Evolutionary conservation across 2,113 vertebrate species (phyloP).

Genomic region (Gymnocephalus cernua): DNA sequence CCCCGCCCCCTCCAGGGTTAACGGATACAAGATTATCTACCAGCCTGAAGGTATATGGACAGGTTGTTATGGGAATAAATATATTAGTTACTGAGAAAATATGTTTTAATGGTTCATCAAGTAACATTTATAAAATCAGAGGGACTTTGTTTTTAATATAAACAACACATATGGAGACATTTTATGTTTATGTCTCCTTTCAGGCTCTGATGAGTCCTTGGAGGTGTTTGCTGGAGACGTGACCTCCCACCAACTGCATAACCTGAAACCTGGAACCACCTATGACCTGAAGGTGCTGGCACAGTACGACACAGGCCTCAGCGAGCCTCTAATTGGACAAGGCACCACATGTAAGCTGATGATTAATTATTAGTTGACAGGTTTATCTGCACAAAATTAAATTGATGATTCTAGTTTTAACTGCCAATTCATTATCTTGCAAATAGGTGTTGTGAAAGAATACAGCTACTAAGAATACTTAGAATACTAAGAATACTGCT

Average conservation of each 20-base stretch:
- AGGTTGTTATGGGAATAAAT: background rate
- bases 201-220: slow-evolving; percentile 89
- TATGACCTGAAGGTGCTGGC: slow-evolving; percentile 95
- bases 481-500: background rate
- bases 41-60: slow-evolving; percentile 91
- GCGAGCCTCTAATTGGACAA: slow-evolving; percentile 89
- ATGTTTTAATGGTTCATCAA: background rate
- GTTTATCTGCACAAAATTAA: background rate
- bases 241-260: slow-evolving; percentile 90
- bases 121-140: background rate
- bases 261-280: slow-evolving; percentile 93
- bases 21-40: slow-evolving; percentile 97
- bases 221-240: slow-evolving; percentile 94
- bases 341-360: slow-evolving; percentile 91
- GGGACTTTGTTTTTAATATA: background rate
- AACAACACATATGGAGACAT: background rate
- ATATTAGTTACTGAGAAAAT: background rate
- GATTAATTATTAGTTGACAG: background rate
- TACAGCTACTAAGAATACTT: background rate
- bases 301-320: slow-evolving; percentile 92
- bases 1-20: slow-evolving; percentile 90
- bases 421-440: background rate
- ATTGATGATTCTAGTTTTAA: background rate
- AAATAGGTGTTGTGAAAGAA: slow-evolving; percentile 1
- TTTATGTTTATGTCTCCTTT: slow-evolving; percentile 20